Evolutionary conservation across 1,140 invertebrate genomes (phyloP).

Genomic region (Anthonomus grandis): DNA sequence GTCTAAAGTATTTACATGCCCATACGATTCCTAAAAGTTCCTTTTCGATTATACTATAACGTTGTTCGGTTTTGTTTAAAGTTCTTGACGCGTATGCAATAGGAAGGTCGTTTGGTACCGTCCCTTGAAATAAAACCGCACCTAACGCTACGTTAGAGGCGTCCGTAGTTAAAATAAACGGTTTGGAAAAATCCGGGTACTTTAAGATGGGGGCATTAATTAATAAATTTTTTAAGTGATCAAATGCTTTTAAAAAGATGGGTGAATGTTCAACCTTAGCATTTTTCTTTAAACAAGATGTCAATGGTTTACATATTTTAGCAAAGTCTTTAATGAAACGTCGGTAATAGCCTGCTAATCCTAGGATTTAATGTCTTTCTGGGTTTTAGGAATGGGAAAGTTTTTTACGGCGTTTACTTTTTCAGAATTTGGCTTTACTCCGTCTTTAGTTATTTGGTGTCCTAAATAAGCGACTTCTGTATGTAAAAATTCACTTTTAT

Average conservation of each 20-base stretch:
- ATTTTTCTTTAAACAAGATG: no score
- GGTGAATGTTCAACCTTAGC: no score
- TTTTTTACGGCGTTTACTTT: slow-evolving; percentile 21
- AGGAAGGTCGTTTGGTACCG: slow-evolving; percentile 26
- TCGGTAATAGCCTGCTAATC: slow-evolving; percentile 13
- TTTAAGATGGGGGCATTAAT: no score
- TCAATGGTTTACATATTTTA: slow-evolving; percentile 35
- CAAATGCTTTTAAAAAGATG: slow-evolving; percentile 5
- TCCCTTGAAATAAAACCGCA: no score
- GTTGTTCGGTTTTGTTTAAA: no score
- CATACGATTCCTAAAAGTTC: slow-evolving; percentile 45
- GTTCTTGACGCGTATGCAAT: no score
- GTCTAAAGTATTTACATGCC: slow-evolving; percentile 32
- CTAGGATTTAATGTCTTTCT: slow-evolving; percentile 23
- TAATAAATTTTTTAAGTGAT: slow-evolving; percentile 16
- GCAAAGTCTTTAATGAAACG: slow-evolving; percentile 32
- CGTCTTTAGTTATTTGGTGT: slow-evolving; percentile 29
- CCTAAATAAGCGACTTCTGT: slow-evolving; percentile 32
- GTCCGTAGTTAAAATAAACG: slow-evolving; percentile 42
- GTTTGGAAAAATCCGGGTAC: slow-evolving; percentile 41
- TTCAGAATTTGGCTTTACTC: slow-evolving; percentile 33
- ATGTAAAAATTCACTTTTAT: slow-evolving; percentile 20
- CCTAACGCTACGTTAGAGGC: no score
- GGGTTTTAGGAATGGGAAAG: slow-evolving; percentile 18
- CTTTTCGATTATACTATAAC: no score